Base-by-base conservation (phyloP, 2,113 vertebrate genomes). In the Tetrao urogallus region DNA sequence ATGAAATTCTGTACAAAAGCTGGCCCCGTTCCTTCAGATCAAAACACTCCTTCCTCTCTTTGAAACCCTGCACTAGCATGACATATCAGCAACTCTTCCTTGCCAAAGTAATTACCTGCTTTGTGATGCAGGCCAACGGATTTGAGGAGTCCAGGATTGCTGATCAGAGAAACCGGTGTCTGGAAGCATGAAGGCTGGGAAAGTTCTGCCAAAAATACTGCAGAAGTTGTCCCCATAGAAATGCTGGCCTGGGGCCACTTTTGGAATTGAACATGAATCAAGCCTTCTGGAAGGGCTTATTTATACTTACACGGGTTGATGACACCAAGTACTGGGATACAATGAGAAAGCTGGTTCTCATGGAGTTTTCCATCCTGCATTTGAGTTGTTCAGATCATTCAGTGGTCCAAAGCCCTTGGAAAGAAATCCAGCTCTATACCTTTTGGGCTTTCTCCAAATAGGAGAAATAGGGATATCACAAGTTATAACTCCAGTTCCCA, bases 361-460 rank as follows among this genome's bases (percentile, higher is more conserved):
- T 82, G 80, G 77, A 92, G 73, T 64, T 95, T 88, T 91, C 89
- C 60, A 52, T 63, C 70, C 50, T 65, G 32, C 78, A 77, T 87
- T 92, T 77, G 71, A 84, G 84, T 71, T 1, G 0, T 80, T 82
- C 69, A 85, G 75, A 61, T 11, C 61, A 57, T 43, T 25, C 52
- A 83, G 15, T 64, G 57, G 34, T 72, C 34, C 22, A 48, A 66
- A 80, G 64, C 6, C 32, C 75, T 89, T 50, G 75, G 73, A 90
- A 89, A 58, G 73, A 89, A 66, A 50, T 86, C 28, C 74, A 93
- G 45, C 56, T 82, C 78, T 82, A 69, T 28, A 82, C 82, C 87
- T 92, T 91, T 91, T 91, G 64, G 63, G 64, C 82, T 93, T 82
- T 61, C 47, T 93, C 95, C 82, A 95, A 36, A 17, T 30, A 86